phyloP scores from a whole-genome alignment of 2,888 invertebrate genomes.

The Nematopogon swammerdamellus region DNA sequence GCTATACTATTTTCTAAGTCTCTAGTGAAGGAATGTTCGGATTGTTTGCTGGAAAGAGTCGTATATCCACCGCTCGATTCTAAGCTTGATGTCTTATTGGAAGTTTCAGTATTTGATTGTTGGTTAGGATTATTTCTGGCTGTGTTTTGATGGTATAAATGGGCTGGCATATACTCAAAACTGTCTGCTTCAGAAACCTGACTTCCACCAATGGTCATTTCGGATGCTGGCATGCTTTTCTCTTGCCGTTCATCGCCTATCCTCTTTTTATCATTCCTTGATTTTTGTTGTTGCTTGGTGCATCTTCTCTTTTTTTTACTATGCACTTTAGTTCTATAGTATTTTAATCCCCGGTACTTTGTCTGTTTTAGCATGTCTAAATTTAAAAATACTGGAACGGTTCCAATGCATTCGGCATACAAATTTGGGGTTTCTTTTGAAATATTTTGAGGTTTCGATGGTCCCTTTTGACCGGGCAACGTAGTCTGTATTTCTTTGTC shows the following conservation, averaged over 20 bases:
- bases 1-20: slow-evolving; percentile 63
- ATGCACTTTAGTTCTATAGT: not conserved
- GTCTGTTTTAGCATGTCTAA: not conserved
- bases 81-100: slow-evolving; percentile 40
- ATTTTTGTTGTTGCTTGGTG: slow-evolving; percentile 8
- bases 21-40: slow-evolving; percentile 42
- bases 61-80: slow-evolving; percentile 39
- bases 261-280: slow-evolving; percentile 23
- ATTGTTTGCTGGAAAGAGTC: slow-evolving; percentile 40
- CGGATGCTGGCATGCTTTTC: slow-evolving; percentile 23
- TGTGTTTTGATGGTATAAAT: slow-evolving; percentile 53
- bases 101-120: slow-evolving; percentile 13
- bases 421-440: slow-evolving; percentile 5
- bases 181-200: slow-evolving; percentile 60
- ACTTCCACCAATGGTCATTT: slow-evolving; percentile 19
- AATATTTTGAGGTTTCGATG: slow-evolving; percentile 3
- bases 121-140: not conserved
- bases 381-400: not conserved
- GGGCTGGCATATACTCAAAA: slow-evolving; percentile 62
- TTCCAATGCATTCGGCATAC: not conserved
- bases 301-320: not conserved
- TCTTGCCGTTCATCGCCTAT: slow-evolving; percentile 18
- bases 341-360: not conserved
- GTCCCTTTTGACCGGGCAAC: not conserved
- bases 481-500: slow-evolving; percentile 11